These are phyloP conservation scores for Neomorphus geoffroyi DNA, from an alignment of 2,797 vertebrate species.

Conservation along the genomic window DNA sequence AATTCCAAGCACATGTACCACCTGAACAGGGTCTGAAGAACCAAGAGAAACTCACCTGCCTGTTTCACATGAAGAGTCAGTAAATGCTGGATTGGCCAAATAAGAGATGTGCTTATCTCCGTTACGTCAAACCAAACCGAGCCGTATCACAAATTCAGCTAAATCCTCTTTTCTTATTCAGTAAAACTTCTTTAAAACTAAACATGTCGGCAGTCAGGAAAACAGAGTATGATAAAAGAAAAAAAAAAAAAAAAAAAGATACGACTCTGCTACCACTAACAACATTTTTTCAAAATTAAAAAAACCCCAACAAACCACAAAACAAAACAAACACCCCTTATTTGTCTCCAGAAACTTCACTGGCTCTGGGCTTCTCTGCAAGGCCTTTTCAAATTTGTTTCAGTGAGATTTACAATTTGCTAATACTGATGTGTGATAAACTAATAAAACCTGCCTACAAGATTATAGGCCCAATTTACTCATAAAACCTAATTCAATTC, in stretches of 20 bases:
- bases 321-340: not conserved
- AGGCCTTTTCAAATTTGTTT: conserved; percentile 62
- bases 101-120: not conserved
- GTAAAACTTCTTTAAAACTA: not conserved
- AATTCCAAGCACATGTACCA: not conserved
- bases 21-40: not conserved
- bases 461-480: conserved; percentile 79
- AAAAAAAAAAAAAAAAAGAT: not conserved
- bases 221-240: not conserved
- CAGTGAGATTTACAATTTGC: conserved; percentile 78
- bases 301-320: not conserved
- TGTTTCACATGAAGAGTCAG: not conserved
- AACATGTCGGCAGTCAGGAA: not conserved
- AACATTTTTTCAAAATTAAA: conserved; percentile 1
- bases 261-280: not conserved
- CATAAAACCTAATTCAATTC: conserved; percentile 79
- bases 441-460: conserved; percentile 78
- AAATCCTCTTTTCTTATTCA: not conserved
- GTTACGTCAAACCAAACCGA: not conserved
- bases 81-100: not conserved
- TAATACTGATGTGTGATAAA: conserved; percentile 79
- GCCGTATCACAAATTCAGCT: not conserved
- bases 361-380: conserved; percentile 48
- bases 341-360: conserved; percentile 36
- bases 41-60: not conserved